phyloP scores from a whole-genome alignment of 2,797 vertebrate species.

The Nasua narica region DNA sequence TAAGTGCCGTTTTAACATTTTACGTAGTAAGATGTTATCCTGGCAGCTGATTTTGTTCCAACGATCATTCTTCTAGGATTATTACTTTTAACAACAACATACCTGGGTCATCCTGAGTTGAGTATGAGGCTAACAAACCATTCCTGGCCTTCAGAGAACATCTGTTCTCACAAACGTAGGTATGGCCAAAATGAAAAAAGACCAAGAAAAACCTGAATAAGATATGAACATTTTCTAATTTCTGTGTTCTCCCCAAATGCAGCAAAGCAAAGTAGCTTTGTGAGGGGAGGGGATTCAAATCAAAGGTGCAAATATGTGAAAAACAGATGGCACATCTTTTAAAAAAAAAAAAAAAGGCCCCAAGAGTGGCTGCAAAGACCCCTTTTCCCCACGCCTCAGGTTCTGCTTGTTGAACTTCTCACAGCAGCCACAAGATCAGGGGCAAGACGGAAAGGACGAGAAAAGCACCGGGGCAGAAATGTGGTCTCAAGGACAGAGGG shows the following conservation, averaged over 20 bases:
- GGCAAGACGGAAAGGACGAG: neutral
- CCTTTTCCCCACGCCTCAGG: neutral
- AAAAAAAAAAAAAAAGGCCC: neutral
- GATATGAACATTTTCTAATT: neutral
- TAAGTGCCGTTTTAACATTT: constrained; percentile 1
- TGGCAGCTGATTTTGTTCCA: neutral
- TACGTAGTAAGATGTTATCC: neutral
- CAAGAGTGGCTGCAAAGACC: neutral
- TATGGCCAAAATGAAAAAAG: constrained; percentile 11
- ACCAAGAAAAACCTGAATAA: neutral
- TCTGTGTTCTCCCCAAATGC: neutral
- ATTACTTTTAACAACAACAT: neutral
- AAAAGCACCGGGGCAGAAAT: neutral
- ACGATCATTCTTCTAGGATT: neutral
- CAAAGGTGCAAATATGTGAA: neutral
- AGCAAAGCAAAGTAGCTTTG: neutral
- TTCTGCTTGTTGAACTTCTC: neutral
- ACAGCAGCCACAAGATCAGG: neutral
- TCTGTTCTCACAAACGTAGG: constrained; percentile 18
- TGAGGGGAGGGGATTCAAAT: neutral
- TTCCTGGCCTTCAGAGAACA: neutral
- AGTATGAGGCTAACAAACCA: neutral
- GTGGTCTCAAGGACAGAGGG: neutral
- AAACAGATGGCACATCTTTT: neutral
- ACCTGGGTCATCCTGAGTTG: neutral